Percentiles rank a stretch among this genome's conserved stretches.
phyloP scores from a whole-genome alignment of 2,113 vertebrate genomes.

The Triplophysa siluroides region DNA sequence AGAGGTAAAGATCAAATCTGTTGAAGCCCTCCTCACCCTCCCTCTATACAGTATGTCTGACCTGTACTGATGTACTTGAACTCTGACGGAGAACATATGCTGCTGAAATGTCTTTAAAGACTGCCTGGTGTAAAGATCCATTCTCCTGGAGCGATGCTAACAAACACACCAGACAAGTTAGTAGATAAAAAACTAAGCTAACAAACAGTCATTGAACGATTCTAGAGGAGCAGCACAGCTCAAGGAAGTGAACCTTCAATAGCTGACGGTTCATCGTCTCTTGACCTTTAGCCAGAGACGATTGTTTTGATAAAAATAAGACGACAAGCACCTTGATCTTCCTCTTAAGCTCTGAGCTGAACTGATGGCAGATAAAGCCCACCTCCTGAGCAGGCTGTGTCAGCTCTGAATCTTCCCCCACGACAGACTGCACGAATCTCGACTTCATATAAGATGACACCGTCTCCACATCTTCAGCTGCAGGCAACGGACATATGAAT shows the following conservation, averaged over 20 bases:
- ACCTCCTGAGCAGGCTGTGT: slow-evolving; percentile 57
- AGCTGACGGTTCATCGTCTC: not conserved
- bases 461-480: slow-evolving; percentile 52
- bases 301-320: not conserved
- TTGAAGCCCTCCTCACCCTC: too few species aligned
- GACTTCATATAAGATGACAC: slow-evolving; percentile 54
- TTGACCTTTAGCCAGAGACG: not conserved
- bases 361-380: slow-evolving; percentile 71
- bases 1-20: not conserved
- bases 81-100: slow-evolving; percentile 75
- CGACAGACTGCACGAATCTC: slow-evolving; percentile 56
- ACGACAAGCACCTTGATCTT: slow-evolving; percentile 78
- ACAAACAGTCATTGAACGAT: not conserved
- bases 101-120: slow-evolving; percentile 78
- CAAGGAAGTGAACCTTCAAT: not conserved
- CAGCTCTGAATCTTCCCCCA: slow-evolving; percentile 50
- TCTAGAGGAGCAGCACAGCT: not conserved
- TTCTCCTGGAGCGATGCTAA: slow-evolving; percentile 69
- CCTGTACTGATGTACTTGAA: slow-evolving; percentile 80
- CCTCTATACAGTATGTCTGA: slow-evolving; percentile 61
- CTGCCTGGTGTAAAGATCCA: slow-evolving; percentile 83
- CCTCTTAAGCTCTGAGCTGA: slow-evolving; percentile 79
- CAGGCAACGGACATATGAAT: not conserved
- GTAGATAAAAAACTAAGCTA: not conserved
- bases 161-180: slow-evolving; percentile 36